Evolutionary conservation across 2,888 invertebrate species (phyloP).

Genomic region (Cephalotes varians): DNA sequence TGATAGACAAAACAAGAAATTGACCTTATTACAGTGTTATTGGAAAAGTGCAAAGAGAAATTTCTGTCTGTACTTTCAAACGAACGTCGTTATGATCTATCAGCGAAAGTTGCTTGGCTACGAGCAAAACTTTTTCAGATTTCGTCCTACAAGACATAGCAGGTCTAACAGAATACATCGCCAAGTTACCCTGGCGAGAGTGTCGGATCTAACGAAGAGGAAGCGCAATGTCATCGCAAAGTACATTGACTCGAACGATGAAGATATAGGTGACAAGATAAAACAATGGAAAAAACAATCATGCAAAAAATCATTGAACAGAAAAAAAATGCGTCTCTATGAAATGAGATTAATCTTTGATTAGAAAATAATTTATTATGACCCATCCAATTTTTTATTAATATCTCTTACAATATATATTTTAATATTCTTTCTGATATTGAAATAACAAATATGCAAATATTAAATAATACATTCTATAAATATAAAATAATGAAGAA

Average conservation of each 20-base stretch:
- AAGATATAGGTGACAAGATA: constrained; percentile 21
- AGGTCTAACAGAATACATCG: background rate
- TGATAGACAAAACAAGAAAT: background rate
- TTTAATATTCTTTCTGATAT: background rate
- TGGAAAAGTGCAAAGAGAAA: background rate
- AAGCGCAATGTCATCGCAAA: constrained; percentile 9
- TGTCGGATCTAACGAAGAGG: background rate
- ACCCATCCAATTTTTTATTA: background rate
- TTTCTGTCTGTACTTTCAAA: background rate
- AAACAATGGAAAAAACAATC: background rate
- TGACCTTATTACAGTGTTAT: background rate
- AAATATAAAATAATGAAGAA: background rate
- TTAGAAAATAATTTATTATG: background rate
- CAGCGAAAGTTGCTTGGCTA: constrained; percentile 62
- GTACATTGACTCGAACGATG: background rate
- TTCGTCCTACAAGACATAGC: background rate
- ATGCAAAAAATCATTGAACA: background rate
- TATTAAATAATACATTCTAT: background rate
- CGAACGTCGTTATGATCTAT: background rate
- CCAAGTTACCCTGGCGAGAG: background rate
- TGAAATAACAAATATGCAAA: background rate
- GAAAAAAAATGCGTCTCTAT: background rate
- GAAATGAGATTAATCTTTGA: background rate
- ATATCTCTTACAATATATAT: background rate
- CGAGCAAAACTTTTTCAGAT: background rate